Evolutionary conservation across 2,888 invertebrate species (phyloP).

Genomic region (Hylaea fasciaria): DNA sequence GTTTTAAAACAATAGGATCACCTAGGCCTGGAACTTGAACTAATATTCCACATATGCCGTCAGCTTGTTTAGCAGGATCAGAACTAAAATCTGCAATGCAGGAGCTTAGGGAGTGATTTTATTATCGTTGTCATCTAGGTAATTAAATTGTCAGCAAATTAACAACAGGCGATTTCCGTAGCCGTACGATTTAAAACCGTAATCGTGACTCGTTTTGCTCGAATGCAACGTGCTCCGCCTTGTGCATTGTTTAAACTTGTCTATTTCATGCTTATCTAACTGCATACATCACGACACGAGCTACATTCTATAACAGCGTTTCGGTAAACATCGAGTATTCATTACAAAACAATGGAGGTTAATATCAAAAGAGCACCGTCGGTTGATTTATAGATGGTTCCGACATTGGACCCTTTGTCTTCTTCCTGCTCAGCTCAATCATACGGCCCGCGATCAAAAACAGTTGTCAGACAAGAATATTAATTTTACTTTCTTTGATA

Average conservation of each 20-base stretch:
- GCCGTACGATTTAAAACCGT: conserved; percentile 34
- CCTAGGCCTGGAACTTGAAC: neutral
- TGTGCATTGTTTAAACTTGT: conserved; percentile 41
- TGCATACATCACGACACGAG: conserved; percentile 42
- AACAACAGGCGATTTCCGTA: conserved; percentile 29
- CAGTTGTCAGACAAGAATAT: conserved; percentile 53
- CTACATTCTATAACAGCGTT: conserved; percentile 36
- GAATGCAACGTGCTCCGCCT: conserved; percentile 25
- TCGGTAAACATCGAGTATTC: conserved; percentile 46
- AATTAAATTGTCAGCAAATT: conserved; percentile 27
- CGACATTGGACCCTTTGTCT: conserved; percentile 66
- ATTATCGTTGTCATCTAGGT: conserved; percentile 7
- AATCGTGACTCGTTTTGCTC: conserved; percentile 34
- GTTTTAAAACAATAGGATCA: too few relatives aligned
- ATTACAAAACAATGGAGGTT: conserved; percentile 67
- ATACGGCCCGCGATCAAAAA: conserved; percentile 63
- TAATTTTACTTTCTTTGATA: conserved; percentile 49
- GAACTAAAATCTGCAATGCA: too few relatives aligned
- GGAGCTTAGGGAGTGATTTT: neutral
- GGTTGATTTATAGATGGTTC: conserved; percentile 70
- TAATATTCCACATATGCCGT: too few relatives aligned
- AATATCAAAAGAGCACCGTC: conserved; percentile 70
- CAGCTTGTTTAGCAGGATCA: too few relatives aligned
- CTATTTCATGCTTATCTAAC: conserved; percentile 40
- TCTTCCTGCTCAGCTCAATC: conserved; percentile 61